These are phyloP conservation scores for Neoascia interrupta DNA, from an alignment of 2,888 invertebrate genomes.

Conservation along the genomic window DNA sequence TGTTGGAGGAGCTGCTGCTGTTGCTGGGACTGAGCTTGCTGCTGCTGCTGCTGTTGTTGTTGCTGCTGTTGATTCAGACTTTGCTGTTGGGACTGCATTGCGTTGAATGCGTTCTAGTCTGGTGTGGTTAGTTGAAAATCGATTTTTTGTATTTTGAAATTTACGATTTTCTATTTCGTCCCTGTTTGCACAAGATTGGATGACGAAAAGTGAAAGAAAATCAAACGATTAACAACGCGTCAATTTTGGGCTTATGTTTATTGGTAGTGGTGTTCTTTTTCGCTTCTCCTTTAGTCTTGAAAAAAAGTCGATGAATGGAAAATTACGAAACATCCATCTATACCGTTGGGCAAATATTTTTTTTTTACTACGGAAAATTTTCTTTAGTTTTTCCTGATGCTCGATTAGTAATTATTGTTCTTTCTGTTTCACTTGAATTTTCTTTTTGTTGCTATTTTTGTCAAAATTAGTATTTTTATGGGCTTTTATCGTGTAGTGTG, in stretches of 20 bases:
- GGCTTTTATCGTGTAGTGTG: neutral
- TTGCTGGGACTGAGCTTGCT: conserved; percentile 63
- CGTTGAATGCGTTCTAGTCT: neutral
- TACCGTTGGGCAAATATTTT: neutral
- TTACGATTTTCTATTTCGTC: neutral
- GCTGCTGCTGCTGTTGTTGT: conserved; percentile 68
- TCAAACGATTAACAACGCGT: conserved; percentile 57
- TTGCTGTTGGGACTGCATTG: conserved; percentile 66
- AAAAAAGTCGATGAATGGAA: conserved; percentile 56
- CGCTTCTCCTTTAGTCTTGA: conserved; percentile 22
- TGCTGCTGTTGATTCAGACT: conserved; percentile 69
- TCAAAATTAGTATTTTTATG: conserved; percentile 1
- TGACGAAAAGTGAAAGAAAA: conserved; percentile 30
- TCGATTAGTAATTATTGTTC: conserved; percentile 4
- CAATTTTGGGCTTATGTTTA: conserved; percentile 28
- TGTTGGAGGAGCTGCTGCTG: conserved; percentile 66
- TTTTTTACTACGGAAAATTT: conserved; percentile 2
- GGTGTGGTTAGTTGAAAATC: conserved; percentile 29
- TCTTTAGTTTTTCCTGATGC: neutral
- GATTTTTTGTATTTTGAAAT: conserved; percentile 30
- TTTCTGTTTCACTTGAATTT: conserved; percentile 16
- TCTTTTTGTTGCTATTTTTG: conserved; percentile 12
- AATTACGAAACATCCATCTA: conserved; percentile 66
- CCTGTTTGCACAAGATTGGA: neutral
- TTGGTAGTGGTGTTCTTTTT: conserved; percentile 43